phyloP scores from a whole-genome alignment of 1,140 invertebrate genomes.

The Rhizoglyphus robini region DNA sequence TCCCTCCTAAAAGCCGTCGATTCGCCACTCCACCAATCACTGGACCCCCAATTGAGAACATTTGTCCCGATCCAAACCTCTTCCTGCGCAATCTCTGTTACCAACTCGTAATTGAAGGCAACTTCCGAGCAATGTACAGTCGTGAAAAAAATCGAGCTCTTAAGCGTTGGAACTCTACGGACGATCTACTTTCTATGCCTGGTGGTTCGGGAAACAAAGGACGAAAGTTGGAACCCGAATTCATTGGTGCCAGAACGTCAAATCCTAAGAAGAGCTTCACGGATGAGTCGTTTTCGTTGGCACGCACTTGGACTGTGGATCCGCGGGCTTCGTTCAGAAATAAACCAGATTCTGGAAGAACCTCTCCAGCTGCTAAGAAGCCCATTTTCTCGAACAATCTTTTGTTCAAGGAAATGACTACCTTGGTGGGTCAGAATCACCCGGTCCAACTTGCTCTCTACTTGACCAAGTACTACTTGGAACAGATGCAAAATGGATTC shows the following conservation, averaged over 20 bases:
- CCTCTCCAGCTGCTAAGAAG: neutral
- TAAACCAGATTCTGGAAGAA: too few species aligned
- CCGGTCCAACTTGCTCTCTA: neutral
- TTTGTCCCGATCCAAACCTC: neutral
- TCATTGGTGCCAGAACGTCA: neutral
- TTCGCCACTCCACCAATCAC: neutral
- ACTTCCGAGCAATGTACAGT: neutral
- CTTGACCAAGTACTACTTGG: neutral
- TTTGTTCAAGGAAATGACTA: neutral
- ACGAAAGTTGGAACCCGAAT: neutral
- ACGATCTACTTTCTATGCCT: neutral
- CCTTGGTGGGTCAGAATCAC: neutral
- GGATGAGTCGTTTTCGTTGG: neutral
- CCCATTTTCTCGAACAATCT: neutral
- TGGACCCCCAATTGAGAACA: neutral
- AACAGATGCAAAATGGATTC: neutral
- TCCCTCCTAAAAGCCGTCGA: neutral
- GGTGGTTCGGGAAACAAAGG: neutral
- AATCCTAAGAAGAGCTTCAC: neutral
- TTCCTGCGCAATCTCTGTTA: neutral
- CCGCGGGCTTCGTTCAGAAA: too few species aligned
- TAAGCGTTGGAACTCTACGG: neutral
- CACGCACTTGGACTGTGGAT: neutral
- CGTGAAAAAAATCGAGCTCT: neutral
- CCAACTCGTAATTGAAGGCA: neutral